Percentiles rank a stretch among this genome's conserved stretches.
Conservation (phyloP, 2,113 vertebrate species). For the Gila orcuttii region DNA sequence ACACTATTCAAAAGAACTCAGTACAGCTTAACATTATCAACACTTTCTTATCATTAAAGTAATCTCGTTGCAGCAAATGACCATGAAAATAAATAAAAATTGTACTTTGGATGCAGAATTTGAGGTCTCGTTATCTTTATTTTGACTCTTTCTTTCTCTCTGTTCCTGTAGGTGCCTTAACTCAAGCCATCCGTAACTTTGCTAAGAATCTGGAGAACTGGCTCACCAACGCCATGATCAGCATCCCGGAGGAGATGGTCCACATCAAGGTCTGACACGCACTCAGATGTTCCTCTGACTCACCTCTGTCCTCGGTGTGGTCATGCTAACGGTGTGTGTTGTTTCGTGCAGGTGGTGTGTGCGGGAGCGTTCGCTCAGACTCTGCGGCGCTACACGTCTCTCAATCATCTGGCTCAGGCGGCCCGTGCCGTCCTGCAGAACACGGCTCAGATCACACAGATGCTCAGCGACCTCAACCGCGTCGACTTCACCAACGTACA, state of each 20-base stretch:
- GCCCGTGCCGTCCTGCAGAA: constrained; percentile 89
- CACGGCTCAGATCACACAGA: constrained; percentile 90
- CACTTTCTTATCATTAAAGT: background rate
- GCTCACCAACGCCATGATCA: constrained; percentile 90
- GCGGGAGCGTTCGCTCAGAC: constrained; percentile 88
- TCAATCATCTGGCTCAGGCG: constrained; percentile 90
- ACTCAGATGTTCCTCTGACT: background rate
- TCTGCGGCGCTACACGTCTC: constrained; percentile 86
- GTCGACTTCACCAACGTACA: constrained; percentile 93
- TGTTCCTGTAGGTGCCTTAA: constrained; percentile 86
- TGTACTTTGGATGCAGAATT: background rate
- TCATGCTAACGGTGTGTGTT: background rate
- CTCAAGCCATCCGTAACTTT: constrained; percentile 94
- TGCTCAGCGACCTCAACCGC: constrained; percentile 91
- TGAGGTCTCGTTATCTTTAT: background rate
- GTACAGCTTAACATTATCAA: background rate
- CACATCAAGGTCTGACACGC: constrained; percentile 81
- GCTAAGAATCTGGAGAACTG: constrained; percentile 92
- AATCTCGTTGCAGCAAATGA: background rate
- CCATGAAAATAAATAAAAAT: background rate
- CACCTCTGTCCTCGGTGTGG: background rate
- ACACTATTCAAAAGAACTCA: background rate
- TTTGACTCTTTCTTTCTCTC: background rate
- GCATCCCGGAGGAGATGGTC: constrained; percentile 94
- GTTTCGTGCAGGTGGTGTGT: constrained; percentile 80